Evolutionary conservation across 2,113 vertebrate genomes (phyloP).

Genomic region (Collichthys lucidus): DNA sequence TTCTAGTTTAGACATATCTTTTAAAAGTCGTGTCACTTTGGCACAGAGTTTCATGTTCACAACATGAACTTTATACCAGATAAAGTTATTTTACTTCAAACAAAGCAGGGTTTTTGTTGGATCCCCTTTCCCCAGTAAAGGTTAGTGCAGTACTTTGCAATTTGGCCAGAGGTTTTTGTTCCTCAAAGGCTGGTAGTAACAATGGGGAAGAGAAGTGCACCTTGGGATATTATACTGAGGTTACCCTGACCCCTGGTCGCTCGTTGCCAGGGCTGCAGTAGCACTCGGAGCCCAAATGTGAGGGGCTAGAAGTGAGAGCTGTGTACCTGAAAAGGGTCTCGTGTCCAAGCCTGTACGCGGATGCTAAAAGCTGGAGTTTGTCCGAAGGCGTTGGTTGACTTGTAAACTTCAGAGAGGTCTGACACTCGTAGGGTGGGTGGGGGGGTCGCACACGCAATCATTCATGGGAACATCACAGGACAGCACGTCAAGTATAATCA

Average conservation of each 20-base stretch:
- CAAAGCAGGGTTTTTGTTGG: conserved; percentile 18
- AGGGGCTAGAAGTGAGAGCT: conserved; percentile 30
- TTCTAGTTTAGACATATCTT: conserved; percentile 30
- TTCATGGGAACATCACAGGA: conserved; percentile 46
- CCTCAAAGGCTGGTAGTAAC: conserved; percentile 73
- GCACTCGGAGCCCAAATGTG: conserved; percentile 49
- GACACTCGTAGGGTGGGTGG: conserved; percentile 5
- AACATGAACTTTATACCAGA: conserved; percentile 59
- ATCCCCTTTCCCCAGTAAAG: conserved; percentile 52
- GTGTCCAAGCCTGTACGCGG: conserved; percentile 21
- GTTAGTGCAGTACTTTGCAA: conserved; percentile 64
- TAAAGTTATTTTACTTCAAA: conserved; percentile 32
- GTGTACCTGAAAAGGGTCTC: conserved; percentile 60
- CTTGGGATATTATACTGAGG: conserved; percentile 68
- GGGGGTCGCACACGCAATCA: conserved; percentile 25
- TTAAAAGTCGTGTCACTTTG: conserved; percentile 67
- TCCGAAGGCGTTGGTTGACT: conserved; percentile 40
- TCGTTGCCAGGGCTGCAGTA: conserved; percentile 58
- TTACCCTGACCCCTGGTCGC: conserved; percentile 61
- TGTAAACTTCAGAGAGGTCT: conserved; percentile 71
- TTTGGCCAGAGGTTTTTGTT: conserved; percentile 65
- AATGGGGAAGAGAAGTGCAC: conserved; percentile 67
- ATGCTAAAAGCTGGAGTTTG: conserved; percentile 39
- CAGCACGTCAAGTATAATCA: conserved; percentile 67
- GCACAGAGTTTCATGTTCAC: conserved; percentile 71